Percentiles rank a stretch among this genome's conserved stretches.
These are phyloP conservation scores for Gymnoscelis rufifasciata DNA, from an alignment of 2,888 invertebrate species.

Conservation along the genomic window DNA sequence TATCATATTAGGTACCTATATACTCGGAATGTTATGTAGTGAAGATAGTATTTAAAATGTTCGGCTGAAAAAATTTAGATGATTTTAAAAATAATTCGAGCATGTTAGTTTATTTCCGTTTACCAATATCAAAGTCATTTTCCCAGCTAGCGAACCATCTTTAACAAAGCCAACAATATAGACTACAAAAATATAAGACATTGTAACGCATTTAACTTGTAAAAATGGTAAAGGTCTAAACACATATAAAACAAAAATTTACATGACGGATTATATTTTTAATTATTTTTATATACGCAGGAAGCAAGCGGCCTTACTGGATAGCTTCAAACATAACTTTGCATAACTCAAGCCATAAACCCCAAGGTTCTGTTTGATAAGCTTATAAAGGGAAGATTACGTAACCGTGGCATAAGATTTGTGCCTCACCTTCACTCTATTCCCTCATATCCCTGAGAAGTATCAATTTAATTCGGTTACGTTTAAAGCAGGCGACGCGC, in stretches of 20 bases:
- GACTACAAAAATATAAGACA: no score
- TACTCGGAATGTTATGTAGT: neutral
- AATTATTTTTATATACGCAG: no score
- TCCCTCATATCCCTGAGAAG: slow-evolving; percentile 37
- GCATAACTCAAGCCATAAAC: slow-evolving; percentile 1
- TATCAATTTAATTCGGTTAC: slow-evolving; percentile 41
- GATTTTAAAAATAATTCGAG: no score
- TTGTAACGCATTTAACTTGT: no score
- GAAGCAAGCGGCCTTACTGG: neutral
- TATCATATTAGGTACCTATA: neutral
- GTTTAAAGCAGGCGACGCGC: slow-evolving; percentile 7
- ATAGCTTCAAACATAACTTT: neutral
- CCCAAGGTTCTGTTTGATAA: slow-evolving; percentile 12
- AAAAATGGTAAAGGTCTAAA: no score
- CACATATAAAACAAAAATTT: no score
- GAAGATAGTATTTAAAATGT: neutral
- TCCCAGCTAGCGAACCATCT: no score
- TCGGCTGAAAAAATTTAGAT: neutral
- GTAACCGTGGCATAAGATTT: slow-evolving; percentile 18
- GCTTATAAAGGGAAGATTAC: slow-evolving; percentile 18
- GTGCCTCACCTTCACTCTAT: slow-evolving; percentile 25
- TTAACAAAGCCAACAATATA: no score
- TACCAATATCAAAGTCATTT: no score
- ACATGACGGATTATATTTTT: no score
- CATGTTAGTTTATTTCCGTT: no score